Base-by-base conservation (phyloP, 2,888 invertebrate genomes). In the Leptinotarsa rubiginosa region DNA sequence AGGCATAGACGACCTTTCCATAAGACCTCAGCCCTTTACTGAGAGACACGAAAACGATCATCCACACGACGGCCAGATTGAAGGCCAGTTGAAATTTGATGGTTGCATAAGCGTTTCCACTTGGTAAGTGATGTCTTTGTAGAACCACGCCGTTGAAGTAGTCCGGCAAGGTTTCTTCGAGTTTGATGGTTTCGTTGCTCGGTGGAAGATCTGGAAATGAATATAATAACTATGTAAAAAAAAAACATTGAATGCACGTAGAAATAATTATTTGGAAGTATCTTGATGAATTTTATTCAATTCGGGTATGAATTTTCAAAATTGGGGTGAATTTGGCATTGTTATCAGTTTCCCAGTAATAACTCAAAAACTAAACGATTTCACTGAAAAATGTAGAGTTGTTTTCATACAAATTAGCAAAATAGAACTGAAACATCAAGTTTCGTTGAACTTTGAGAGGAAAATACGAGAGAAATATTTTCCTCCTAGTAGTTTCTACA, bases 41-140 rank as follows among this genome's bases (percentile, higher is more conserved):
- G 25, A 97, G 90, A 64, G 95, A 93, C 25, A 97, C 92, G 85
- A 97, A 97, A 7, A 96, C 93, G 67, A 95, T 93, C 91, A 95
- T 93, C 97, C 97, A 97, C 25, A 96, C 93, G 4, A 97, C 94
- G 0, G 95, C 95, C 86, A 97, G 89, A 87, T 96, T 96, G 88
- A 97, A 96, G 3, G 96, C 95, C 78, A 96, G 92, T 90, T 97
- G 95, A 88, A 96, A 96, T 87, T 94, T 94, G 74, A 95, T 91
- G 68, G 90, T 91, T 41, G 93, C 93, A 72, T 91, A 91, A 13
- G 87, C 84, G 68, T 80, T 84, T 13, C 87, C 87, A 15, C 84
- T 82, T 5, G 86, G 83, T 65, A 88, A 80, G 81, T 87, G 86
- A 76, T 87, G 87, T 69, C 94, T 89, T 84, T 95, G 95, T 70